These are phyloP conservation scores for Ianthella basta DNA, from an alignment of 37 sponge, comb jelly and placozoan genomes.

Conservation along the genomic window DNA sequence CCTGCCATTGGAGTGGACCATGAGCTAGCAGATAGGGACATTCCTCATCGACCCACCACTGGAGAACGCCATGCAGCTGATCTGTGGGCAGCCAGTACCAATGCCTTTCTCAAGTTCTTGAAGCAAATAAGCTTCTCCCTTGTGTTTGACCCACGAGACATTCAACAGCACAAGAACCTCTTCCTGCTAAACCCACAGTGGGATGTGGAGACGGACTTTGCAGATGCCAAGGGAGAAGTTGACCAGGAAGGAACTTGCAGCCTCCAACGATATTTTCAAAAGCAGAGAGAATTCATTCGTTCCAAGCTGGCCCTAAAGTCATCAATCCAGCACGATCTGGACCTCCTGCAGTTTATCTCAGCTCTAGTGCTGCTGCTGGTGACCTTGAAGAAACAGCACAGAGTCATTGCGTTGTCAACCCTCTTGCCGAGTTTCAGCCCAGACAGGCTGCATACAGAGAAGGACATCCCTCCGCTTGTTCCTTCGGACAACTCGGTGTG, in stretches of 20 bases:
- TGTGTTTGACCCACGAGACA: conserved; percentile 19
- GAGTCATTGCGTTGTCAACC: conserved; percentile 30
- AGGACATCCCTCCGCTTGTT: conserved; percentile 72
- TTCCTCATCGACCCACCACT: conserved; percentile 42
- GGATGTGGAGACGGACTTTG: conserved; percentile 38
- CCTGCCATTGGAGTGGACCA: conserved; percentile 51
- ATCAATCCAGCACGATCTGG: conserved; percentile 51
- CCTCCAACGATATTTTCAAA: conserved; percentile 68
- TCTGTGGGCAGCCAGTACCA: conserved; percentile 16
- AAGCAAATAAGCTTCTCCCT: conserved; percentile 52
- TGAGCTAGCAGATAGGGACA: conserved; percentile 45
- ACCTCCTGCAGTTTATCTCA: conserved; percentile 57
- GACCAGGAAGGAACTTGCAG: conserved; percentile 6
- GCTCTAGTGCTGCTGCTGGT: conserved; percentile 59
- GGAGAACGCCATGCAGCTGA: conserved; percentile 37
- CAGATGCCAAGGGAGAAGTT: background rate
- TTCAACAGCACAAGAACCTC: conserved; percentile 42
- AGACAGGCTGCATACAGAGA: conserved; percentile 63
- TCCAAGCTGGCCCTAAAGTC: conserved; percentile 42
- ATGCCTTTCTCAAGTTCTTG: conserved; percentile 55
- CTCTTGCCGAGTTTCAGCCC: conserved; percentile 19
- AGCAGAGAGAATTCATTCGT: conserved; percentile 64
- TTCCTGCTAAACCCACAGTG: conserved; percentile 43
- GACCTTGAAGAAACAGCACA: conserved; percentile 60
- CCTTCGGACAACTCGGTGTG: conserved; percentile 61